Percentiles rank a stretch among this genome's conserved stretches.
Evolutionary conservation across 2,113 vertebrate species (phyloP).

Genomic region (Haemorhous mexicanus): DNA sequence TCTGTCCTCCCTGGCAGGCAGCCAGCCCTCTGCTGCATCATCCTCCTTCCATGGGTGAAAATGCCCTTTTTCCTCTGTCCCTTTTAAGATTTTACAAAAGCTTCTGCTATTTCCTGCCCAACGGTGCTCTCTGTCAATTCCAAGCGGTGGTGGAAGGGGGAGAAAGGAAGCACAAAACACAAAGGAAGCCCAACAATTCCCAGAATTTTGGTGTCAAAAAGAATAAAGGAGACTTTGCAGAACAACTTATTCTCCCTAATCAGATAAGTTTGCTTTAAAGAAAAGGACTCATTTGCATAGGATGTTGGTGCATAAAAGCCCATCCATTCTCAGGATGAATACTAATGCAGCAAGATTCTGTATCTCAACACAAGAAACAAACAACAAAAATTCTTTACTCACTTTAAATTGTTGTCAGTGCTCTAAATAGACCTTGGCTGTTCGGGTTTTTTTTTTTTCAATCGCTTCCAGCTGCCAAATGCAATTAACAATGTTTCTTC

Average conservation of each 20-base stretch:
- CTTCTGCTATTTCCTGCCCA: constrained; percentile 33
- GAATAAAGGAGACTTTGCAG: not conserved
- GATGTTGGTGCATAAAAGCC: constrained; percentile 23
- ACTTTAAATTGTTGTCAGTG: not conserved
- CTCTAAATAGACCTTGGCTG: not conserved
- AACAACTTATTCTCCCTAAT: not conserved
- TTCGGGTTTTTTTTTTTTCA: not conserved
- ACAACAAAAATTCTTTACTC: not conserved
- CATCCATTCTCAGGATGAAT: constrained; percentile 29
- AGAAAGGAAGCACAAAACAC: not conserved
- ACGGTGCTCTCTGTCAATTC: not conserved
- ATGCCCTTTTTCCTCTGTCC: constrained; percentile 9
- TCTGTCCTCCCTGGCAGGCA: not conserved
- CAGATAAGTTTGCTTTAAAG: constrained; percentile 26
- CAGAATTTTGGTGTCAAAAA: not conserved
- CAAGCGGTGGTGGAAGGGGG: not conserved
- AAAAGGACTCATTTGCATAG: constrained; percentile 51
- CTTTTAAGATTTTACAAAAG: constrained; percentile 40
- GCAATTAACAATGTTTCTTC: not conserved
- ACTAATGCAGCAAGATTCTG: constrained; percentile 32
- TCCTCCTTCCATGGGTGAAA: not conserved
- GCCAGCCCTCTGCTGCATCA: constrained; percentile 2
- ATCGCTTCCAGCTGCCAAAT: not conserved
- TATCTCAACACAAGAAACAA: not conserved
- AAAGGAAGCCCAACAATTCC: not conserved